Percentiles rank a stretch among this genome's conserved stretches.
Evolutionary conservation across 2,888 invertebrate genomes (phyloP).

Genomic region (Pollenia griseotomentosa): DNA sequence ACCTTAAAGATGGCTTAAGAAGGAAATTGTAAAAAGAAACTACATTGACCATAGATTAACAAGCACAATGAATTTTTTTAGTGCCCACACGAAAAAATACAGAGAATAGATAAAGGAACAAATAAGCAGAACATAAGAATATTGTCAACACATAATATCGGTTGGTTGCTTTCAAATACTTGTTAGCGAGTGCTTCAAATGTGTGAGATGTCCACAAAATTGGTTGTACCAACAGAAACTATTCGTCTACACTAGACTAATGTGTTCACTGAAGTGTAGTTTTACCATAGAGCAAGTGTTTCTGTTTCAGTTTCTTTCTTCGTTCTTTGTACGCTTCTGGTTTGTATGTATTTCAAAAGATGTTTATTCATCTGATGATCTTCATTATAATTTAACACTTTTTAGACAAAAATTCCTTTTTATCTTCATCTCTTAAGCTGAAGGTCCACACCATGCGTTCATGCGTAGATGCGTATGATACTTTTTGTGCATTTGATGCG

Average conservation of each 20-base stretch:
- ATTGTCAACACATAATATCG: constrained; percentile 57
- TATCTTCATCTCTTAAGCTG: constrained; percentile 64
- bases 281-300: constrained; percentile 65
- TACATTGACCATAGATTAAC: constrained; percentile 31
- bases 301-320: constrained; percentile 10
- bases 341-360: constrained; percentile 12
- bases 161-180: constrained; percentile 17
- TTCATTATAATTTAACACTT: constrained; percentile 71
- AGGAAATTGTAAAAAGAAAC: constrained; percentile 45
- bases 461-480: too few relatives aligned
- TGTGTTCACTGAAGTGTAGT: constrained; percentile 53
- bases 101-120: constrained; percentile 11
- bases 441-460: too few relatives aligned
- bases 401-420: constrained; percentile 56
- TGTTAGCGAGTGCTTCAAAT: neutral
- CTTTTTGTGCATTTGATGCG: too few relatives aligned
- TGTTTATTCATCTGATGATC: constrained; percentile 66
- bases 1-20: constrained; percentile 53
- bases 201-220: constrained; percentile 49
- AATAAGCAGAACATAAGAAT: constrained; percentile 36
- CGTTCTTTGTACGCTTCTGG: neutral
- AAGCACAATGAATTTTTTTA: constrained; percentile 27
- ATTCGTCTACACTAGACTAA: neutral
- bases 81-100: constrained; percentile 50
- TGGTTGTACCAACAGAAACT: neutral